phyloP scores from a whole-genome alignment of 2,888 invertebrate genomes.

The Orthosia gracilis region DNA sequence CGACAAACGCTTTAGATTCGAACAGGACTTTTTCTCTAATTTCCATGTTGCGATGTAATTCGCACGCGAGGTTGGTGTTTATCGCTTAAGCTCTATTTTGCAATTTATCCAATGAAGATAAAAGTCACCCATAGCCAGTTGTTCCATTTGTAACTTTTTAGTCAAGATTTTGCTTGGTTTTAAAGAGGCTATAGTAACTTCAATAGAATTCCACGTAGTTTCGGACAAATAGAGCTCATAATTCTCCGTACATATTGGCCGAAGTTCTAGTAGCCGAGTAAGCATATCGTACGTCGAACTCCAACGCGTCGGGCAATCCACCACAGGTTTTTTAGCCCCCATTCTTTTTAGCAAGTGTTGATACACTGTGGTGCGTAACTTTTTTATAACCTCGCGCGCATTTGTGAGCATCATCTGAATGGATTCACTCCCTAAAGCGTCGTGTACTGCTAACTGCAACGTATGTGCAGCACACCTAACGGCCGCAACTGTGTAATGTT shows the following conservation, averaged over 20 bases:
- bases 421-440: conserved; percentile 5
- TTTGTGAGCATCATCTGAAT: too few species aligned
- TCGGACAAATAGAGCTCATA: not conserved
- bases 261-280: not conserved
- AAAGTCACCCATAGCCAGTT: conserved; percentile 5
- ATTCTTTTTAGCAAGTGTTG: not conserved
- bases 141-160: not conserved
- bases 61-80: conserved; percentile 1
- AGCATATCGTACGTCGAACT: conserved; percentile 8
- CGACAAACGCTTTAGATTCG: conserved; percentile 9
- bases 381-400: too few species aligned
- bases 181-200: not conserved
- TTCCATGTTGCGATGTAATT: conserved; percentile 12
- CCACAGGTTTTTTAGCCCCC: conserved; percentile 5
- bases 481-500: conserved; percentile 1
- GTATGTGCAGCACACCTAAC: conserved; percentile 10
- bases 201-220: conserved; percentile 10
- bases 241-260: not conserved
- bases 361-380: too few species aligned
- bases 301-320: conserved; percentile 1
- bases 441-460: conserved; percentile 4
- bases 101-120: not conserved
- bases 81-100: not conserved
- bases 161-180: not conserved
- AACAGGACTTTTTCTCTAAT: conserved; percentile 8